Evolutionary conservation across 2,888 invertebrate genomes (phyloP), one percentile per base, ranked within the genome.

Genomic region (Hirtodrosophila duncani): DNA sequence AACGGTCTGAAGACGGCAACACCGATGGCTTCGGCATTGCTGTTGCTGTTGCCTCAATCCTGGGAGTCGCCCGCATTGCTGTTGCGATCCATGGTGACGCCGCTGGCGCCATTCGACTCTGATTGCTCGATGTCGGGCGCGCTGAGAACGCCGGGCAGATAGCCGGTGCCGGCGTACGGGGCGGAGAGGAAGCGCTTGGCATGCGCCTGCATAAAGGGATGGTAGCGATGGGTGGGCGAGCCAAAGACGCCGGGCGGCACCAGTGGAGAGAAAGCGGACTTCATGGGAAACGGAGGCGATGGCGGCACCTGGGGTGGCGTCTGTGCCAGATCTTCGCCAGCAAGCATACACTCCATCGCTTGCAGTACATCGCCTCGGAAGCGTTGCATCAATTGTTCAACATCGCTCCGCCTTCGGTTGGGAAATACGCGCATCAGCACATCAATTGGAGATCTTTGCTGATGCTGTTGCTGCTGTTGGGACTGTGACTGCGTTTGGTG

Each of bases 361-460:
- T 95, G 93, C 0, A 97, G 91, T 0, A 96, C 94, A 84, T 98
- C 97, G 0, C 96, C 96, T 85, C 94, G 92, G 85, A 93, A 94
- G 55, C 94, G 90, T 64, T 94, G 92, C 11, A 98, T 88, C 30
- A 95, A 90, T 2, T 92, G 90, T 84, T 97, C 97, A 1, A 98
- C 94, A 80, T 97, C 95, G 36, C 91, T 92, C 34, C 96, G 90
- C 69, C 96, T 91, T 71, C 95, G 91, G 69, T 93, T 92, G 0
- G 97, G 97, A 84, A 98, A 98, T 0, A 97, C 95, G 68, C 96
- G 91, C 68, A 94, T 90, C 6, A 98, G 89, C 0, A 96, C 94
- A 84, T 97, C 97, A 1, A 97, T 91, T 0, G 97, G 95, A 0
- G 94, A 94, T 41, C 94, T 89, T 67, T 89, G 89, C 21, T 82